phyloP scores from a whole-genome alignment of 2,113 vertebrate genomes.

The Oreochromis spilurus region DNA sequence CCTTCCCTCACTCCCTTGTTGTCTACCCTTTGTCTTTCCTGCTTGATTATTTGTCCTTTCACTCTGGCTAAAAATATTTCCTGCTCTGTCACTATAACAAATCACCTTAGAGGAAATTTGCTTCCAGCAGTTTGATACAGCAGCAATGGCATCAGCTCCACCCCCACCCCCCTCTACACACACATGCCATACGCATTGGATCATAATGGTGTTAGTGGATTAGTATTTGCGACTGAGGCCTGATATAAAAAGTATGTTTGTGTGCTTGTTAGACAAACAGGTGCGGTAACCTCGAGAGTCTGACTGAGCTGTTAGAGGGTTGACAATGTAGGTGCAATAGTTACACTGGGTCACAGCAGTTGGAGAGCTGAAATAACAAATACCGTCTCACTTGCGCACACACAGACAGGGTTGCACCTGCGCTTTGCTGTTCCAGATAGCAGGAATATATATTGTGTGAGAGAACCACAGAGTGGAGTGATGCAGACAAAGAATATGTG shows the following conservation, averaged over 20 bases:
- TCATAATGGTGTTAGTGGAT: constrained; percentile 27
- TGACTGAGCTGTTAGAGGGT: constrained; percentile 21
- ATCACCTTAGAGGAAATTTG: constrained; percentile 59
- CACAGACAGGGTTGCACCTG: constrained; percentile 35
- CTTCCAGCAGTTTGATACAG: constrained; percentile 49
- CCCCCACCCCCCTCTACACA: neutral
- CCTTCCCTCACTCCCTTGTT: constrained; percentile 13
- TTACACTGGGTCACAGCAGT: constrained; percentile 37
- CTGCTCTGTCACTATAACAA: constrained; percentile 68
- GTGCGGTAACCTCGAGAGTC: constrained; percentile 35
- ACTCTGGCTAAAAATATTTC: constrained; percentile 68
- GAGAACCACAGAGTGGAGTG: neutral
- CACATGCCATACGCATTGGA: neutral
- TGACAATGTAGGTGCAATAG: constrained; percentile 32
- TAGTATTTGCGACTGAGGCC: constrained; percentile 13
- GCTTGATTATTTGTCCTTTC: constrained; percentile 63
- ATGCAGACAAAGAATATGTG: constrained; percentile 47
- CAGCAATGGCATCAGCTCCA: neutral
- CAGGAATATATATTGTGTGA: constrained; percentile 28
- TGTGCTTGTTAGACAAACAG: constrained; percentile 30
- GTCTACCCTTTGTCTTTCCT: constrained; percentile 50
- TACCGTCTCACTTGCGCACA: constrained; percentile 24
- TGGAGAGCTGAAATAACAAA: constrained; percentile 26
- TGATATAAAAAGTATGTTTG: constrained; percentile 28
- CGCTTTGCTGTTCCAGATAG: constrained; percentile 27